Base-by-base conservation (phyloP, 2,113 vertebrate genomes). In the Callipepla squamata region DNA sequence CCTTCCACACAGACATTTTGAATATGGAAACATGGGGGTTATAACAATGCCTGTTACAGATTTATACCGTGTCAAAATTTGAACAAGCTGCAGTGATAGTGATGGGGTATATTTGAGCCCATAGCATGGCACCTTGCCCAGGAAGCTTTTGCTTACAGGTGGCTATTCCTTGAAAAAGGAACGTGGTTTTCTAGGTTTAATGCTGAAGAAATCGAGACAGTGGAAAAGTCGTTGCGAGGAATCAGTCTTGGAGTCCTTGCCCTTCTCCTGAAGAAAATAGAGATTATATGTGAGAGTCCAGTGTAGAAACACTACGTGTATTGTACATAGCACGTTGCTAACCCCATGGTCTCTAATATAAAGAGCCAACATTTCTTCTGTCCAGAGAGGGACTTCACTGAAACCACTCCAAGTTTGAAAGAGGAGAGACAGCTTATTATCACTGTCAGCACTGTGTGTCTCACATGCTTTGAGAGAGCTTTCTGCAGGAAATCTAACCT, bases 271-370 rank as follows among this genome's bases (percentile, higher is more conserved):
- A 44, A 59, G 28, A 57, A 11, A n/a, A 21, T 11, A 12, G 38
- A 55, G 0, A 42, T 74, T 15, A 22, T 47, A 70, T 4, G 3
- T 3, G 32, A 48, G 28, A n/a, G 30, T 59, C n/a, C 32, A 22
- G 23, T 8, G 8, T 7, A 74, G 80, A 78, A 80, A n/a, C 59
- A 38, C 51, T 11, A 3, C 53, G 25, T n/a, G 1, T 48, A 7
- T 25, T 50, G 21, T 25, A 8, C 50, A 40, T 2, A 1, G 32
- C 7, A 0, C 1, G 0, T 28, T 51, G 17, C 67, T 53, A 70
- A 30, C 6, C 28, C 19, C 3, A 0, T 9, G 25, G 53, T 21
- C 51, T 62, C 20, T 55, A 28, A 25, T 22, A 16, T 22, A 16
- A 73, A 57, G 40, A 79, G 22, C n/a, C 45, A 45, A 22, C 7